phyloP scores from a whole-genome alignment of 1,140 invertebrate species.

The Drosophila kurseongensis region DNA sequence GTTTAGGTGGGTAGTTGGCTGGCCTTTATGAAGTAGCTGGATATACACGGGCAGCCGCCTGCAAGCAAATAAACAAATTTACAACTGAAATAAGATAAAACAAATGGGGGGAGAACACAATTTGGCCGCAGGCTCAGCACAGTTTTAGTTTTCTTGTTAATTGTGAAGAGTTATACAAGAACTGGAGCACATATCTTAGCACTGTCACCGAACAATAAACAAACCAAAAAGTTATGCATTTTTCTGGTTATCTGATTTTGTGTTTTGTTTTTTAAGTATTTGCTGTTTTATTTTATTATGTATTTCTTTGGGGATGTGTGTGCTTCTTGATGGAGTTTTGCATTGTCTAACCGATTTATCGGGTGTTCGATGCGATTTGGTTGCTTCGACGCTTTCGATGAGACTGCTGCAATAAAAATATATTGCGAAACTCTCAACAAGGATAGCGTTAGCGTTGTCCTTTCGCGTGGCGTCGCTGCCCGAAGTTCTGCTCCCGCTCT shows the following conservation, averaged over 20 bases:
- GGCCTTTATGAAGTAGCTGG: constrained; percentile 20
- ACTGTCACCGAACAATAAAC: constrained; percentile 19
- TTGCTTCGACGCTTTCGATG: constrained; percentile 74
- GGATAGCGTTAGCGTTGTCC: constrained; percentile 72
- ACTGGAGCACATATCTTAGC: constrained; percentile 1
- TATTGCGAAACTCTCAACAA: constrained; percentile 82
- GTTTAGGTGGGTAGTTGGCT: constrained; percentile 61
- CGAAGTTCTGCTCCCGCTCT: constrained; percentile 48
- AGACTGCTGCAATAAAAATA: constrained; percentile 82
- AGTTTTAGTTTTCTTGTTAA: constrained; percentile 10
- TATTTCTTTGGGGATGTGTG: background rate
- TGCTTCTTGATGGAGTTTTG: constrained; percentile 7
- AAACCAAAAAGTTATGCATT: background rate
- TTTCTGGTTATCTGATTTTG: background rate
- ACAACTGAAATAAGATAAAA: constrained; percentile 30
- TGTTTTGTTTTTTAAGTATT: background rate
- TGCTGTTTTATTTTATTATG: background rate
- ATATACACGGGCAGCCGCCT: constrained; percentile 35
- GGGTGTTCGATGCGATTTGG: constrained; percentile 57
- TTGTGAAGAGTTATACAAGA: constrained; percentile 46
- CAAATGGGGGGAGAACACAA: constrained; percentile 5
- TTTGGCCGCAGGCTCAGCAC: constrained; percentile 14
- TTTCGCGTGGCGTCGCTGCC: constrained; percentile 41
- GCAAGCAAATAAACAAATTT: constrained; percentile 45
- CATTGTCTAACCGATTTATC: constrained; percentile 41